Evolutionary conservation across 2,797 vertebrate species (phyloP).

Genomic region (Tokudaia muenninki): DNA sequence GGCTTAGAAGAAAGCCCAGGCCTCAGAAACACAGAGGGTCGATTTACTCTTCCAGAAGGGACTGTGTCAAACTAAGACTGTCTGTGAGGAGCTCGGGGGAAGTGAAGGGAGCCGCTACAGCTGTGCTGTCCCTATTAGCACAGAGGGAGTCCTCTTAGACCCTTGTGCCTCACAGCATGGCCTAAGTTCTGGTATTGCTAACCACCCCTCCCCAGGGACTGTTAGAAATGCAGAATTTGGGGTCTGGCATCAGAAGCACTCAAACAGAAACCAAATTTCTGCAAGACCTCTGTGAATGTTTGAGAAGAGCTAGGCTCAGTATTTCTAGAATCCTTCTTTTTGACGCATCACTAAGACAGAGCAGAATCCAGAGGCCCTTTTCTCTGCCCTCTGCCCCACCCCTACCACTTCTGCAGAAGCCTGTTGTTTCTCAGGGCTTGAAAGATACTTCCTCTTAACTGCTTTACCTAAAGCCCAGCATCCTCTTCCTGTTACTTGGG

Average conservation of each 20-base stretch:
- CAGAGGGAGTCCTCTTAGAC: no score
- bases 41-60: not conserved
- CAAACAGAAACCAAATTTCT: not conserved
- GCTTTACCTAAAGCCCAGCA: constrained; percentile 62
- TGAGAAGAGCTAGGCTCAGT: not conserved
- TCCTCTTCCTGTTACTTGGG: constrained; percentile 52
- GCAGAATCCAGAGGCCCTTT: not conserved
- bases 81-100: not conserved
- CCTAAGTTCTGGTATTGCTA: not conserved
- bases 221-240: not conserved
- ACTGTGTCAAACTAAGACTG: not conserved
- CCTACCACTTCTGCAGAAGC: not conserved
- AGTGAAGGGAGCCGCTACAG: not conserved
- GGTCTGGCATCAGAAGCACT: not conserved
- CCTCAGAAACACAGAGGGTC: not conserved
- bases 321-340: constrained; percentile 5
- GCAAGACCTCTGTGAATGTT: not conserved
- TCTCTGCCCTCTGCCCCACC: not conserved
- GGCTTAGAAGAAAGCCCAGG: not conserved
- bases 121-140: not conserved
- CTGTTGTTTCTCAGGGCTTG: not conserved
- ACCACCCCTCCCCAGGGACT: not conserved
- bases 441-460: constrained; percentile 19
- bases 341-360: not conserved
- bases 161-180: not conserved